Conservation (phyloP, 2,888 invertebrate species). For the Trichacis sp. region DNA sequence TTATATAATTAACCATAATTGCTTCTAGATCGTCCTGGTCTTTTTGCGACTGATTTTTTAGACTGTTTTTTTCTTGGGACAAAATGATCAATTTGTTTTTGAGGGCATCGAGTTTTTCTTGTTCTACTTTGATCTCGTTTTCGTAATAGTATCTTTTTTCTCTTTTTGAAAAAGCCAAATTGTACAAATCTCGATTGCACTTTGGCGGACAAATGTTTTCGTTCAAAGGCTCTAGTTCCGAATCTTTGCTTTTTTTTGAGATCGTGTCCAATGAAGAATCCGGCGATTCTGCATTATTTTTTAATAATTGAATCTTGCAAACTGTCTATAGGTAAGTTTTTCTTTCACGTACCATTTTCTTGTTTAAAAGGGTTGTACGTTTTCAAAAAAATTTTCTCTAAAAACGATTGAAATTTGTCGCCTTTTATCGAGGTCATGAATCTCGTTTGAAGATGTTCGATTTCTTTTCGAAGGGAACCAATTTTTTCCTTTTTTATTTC, state of each 20-base stretch:
- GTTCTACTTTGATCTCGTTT: slow-evolving; percentile 73
- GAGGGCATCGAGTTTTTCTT: slow-evolving; percentile 72
- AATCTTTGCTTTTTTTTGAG: slow-evolving; percentile 74
- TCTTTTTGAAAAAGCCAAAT: slow-evolving; percentile 76
- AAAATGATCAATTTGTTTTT: slow-evolving; percentile 74
- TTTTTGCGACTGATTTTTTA: slow-evolving; percentile 72
- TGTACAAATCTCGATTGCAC: slow-evolving; percentile 77
- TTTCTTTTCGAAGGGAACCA: slow-evolving; percentile 68
- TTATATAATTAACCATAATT: slow-evolving; percentile 72
- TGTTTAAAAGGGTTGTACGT: slow-evolving; percentile 80
- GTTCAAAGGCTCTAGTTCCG: slow-evolving; percentile 77
- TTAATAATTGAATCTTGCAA: too few species aligned
- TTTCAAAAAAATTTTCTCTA: slow-evolving; percentile 85
- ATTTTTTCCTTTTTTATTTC: slow-evolving; percentile 70
- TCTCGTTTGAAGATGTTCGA: slow-evolving; percentile 70
- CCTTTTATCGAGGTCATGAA: slow-evolving; percentile 75
- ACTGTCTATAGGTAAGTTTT: too few species aligned
- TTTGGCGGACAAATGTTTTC: slow-evolving; percentile 80
- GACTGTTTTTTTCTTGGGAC: slow-evolving; percentile 72
- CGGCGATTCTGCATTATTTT: slow-evolving; percentile 64
- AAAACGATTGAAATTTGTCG: slow-evolving; percentile 83
- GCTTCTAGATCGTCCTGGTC: slow-evolving; percentile 74
- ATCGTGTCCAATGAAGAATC: slow-evolving; percentile 68
- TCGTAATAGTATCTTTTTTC: slow-evolving; percentile 73
- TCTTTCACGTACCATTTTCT: slow-evolving; percentile 68